Percentiles rank a stretch among this genome's conserved stretches.
Evolutionary conservation across 2,797 vertebrate genomes (phyloP).

Genomic region (Podarcis lilfordi): DNA sequence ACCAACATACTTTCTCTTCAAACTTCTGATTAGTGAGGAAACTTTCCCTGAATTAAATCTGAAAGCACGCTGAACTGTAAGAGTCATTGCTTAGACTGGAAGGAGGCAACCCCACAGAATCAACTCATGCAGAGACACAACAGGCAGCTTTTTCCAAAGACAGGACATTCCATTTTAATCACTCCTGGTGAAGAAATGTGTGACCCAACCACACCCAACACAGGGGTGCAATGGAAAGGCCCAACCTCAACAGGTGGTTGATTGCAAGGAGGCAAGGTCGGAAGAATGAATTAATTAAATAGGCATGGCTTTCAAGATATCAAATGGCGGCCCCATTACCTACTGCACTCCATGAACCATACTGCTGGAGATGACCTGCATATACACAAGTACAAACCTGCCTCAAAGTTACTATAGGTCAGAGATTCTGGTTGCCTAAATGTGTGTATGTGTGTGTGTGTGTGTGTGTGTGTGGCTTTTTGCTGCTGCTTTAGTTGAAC

Average conservation of each 20-base stretch:
- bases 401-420: neutral
- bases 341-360: too few relatives aligned
- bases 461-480: too few relatives aligned
- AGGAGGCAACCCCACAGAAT: neutral
- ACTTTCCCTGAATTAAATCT: neutral
- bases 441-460: neutral
- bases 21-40: neutral
- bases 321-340: neutral
- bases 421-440: neutral
- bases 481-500: neutral
- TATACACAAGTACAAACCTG: neutral
- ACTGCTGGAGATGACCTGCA: neutral
- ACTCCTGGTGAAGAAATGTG: neutral
- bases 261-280: neutral
- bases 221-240: neutral
- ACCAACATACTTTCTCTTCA: neutral
- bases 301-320: neutral
- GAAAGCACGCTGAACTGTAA: neutral
- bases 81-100: neutral
- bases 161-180: neutral
- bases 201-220: neutral
- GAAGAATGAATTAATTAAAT: too few relatives aligned
- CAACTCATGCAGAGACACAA: neutral
- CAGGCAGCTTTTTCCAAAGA: neutral
- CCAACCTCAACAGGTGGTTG: neutral